Conservation (phyloP, 2,797 vertebrate species). For the Bradypodion pumilum region DNA sequence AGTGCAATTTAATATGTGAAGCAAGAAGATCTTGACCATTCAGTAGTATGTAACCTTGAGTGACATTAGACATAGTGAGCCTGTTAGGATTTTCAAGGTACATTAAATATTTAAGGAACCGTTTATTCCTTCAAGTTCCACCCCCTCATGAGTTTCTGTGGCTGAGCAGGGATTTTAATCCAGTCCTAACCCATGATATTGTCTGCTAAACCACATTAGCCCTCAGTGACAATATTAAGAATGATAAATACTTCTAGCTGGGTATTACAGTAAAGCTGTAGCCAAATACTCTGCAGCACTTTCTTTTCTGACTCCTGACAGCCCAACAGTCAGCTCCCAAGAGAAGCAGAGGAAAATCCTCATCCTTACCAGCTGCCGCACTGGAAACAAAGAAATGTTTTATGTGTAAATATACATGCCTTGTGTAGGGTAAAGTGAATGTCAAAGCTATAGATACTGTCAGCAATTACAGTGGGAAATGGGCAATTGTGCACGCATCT, state of each 20-base stretch:
- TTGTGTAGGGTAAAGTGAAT: background rate
- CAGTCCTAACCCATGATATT: too few relatives aligned
- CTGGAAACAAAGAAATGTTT: slow-evolving; percentile 34
- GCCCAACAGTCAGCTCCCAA: slow-evolving; percentile 45
- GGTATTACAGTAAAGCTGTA: slow-evolving; percentile 1
- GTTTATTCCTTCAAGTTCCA: too few relatives aligned
- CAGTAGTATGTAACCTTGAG: too few relatives aligned
- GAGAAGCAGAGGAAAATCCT: slow-evolving; percentile 20
- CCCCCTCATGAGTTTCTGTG: too few relatives aligned
- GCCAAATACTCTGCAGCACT: slow-evolving; percentile 36
- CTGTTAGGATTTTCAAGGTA: too few relatives aligned
- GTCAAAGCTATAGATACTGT: background rate
- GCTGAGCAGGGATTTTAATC: too few relatives aligned
- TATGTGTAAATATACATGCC: background rate
- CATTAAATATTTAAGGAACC: too few relatives aligned
- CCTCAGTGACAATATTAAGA: too few relatives aligned
- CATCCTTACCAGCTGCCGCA: slow-evolving; percentile 41
- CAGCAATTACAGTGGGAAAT: background rate
- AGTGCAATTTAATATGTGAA: too few relatives aligned
- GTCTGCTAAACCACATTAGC: too few relatives aligned
- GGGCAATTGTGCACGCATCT: background rate
- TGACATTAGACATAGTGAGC: too few relatives aligned
- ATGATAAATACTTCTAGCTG: background rate
- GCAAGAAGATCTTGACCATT: too few relatives aligned
- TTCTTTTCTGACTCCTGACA: slow-evolving; percentile 46